A percentile compares a stretch with the other conserved stretches of the same genome.
These are phyloP conservation scores for Thamnophis sirtalis DNA, from an alignment of 2,113 vertebrate genomes.

Conservation along the genomic window DNA sequence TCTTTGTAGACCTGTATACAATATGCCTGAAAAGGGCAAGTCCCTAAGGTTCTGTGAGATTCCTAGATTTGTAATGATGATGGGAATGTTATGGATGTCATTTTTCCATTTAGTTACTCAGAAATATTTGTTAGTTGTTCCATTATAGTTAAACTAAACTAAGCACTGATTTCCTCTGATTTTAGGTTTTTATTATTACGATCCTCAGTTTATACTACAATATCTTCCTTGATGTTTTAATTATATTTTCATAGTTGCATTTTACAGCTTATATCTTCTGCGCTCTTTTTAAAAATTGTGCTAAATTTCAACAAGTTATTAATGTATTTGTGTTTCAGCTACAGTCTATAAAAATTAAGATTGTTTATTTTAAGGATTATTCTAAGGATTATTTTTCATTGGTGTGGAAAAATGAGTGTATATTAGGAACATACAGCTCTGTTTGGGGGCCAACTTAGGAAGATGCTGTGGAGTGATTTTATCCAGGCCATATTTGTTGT, in stretches of 20 bases:
- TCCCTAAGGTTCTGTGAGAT: background rate
- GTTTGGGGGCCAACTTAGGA: background rate
- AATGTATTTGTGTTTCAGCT: background rate
- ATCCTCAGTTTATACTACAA: background rate
- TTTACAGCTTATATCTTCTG: background rate
- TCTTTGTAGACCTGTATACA: background rate
- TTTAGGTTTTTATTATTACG: background rate
- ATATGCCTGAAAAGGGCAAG: background rate
- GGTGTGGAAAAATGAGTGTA: background rate
- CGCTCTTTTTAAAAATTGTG: background rate
- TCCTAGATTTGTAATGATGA: background rate
- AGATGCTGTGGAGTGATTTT: background rate
- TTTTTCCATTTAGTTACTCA: background rate
- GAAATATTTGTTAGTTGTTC: background rate
- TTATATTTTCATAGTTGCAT: background rate
- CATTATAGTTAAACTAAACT: background rate
- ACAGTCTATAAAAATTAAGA: background rate
- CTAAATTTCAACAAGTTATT: background rate
- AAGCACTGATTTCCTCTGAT: background rate
- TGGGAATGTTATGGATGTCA: background rate
- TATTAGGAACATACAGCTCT: background rate
- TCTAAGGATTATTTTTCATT: background rate
- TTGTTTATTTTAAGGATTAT: background rate
- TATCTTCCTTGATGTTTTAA: background rate
- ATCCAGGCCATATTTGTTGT: background rate